Base-by-base conservation (phyloP, 2,888 invertebrate genomes). In the Syrphus vitripennis region DNA sequence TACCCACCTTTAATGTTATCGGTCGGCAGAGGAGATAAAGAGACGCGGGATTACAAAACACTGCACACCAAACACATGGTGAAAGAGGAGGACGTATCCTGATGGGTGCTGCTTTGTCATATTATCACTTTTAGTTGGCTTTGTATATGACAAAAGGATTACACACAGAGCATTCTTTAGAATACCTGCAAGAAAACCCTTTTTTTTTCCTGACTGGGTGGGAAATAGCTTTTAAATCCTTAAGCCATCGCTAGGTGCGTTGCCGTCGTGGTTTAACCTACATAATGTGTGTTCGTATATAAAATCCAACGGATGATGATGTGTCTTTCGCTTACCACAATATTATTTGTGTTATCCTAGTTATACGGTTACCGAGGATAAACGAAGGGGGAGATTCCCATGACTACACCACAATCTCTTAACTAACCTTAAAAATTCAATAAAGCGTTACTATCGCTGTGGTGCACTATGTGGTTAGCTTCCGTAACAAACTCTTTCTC, bases 151-250 rank as follows among this genome's bases (percentile, higher is more conserved):
- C 77, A 82, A 82, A 82, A 82, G 77, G 71, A 82, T 82, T 82
- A 82, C 77, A 72, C 72, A 34, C 65, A 53, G 82, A 71, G 26
- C 77, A 82, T 72, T 82, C 72, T 59, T 65, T 57, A 26, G 19
- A 26, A 67, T 26, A 59, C 19, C 48, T 42, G 40, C 29, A 34
- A 40, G 59, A 65, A 59, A 10, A 70, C 34, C 65, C 53, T 37
- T 48, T 48, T 72, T n/a, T 48, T 67, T 29, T 37, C 50, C 57
- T 75, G 31, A 21, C 50, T 67, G 16, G 16, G 9, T 37, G 4
- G 63, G 76, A 63, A 82, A 82, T 82, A 77, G 71, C 77, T 77
- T 77, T 77, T 82, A 82, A 82, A 82, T 82, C 77, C 72, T 71
- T 61, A 67, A 50, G 34, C 67, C 34, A 29, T n/a, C 4, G n/a